These are phyloP conservation scores for Spheniscus humboldti DNA, from an alignment of 2,797 vertebrate species.

Conservation along the genomic window DNA sequence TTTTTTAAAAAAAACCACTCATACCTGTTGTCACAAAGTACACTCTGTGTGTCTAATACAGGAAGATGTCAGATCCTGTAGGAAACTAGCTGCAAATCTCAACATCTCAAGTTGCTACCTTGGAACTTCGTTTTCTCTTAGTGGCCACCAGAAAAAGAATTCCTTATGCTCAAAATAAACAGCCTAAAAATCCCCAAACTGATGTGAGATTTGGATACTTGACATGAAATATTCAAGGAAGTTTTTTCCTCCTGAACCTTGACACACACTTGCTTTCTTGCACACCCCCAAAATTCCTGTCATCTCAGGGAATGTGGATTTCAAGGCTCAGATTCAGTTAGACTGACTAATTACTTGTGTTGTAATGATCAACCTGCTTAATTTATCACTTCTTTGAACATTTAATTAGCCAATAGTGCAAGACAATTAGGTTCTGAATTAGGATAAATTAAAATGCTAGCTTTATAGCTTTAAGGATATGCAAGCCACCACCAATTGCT, in stretches of 20 bases:
- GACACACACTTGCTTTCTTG: neutral
- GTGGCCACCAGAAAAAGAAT: neutral
- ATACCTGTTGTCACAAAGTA: neutral
- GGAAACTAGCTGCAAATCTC: neutral
- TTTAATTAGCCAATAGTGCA: conserved; percentile 83
- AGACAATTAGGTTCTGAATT: conserved; percentile 83
- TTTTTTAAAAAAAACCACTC: neutral
- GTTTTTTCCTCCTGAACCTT: neutral
- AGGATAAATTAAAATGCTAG: conserved; percentile 81
- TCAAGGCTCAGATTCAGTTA: conserved; percentile 53
- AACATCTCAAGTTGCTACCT: neutral
- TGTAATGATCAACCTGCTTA: conserved; percentile 80
- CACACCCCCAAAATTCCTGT: conserved; percentile 5
- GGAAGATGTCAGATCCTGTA: neutral
- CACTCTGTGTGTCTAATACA: neutral
- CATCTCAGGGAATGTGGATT: conserved; percentile 28
- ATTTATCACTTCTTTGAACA: conserved; percentile 87
- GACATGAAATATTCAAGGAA: neutral
- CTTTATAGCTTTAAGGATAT: conserved; percentile 74
- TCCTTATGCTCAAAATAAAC: neutral
- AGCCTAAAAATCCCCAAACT: neutral
- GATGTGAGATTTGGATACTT: neutral
- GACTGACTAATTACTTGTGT: conserved; percentile 79
- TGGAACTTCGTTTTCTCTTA: neutral
- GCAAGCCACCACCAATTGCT: conserved; percentile 59